These are phyloP conservation scores for Hypsibius dujardini DNA, from an alignment of 1,140 invertebrate species.

Conservation along the genomic window DNA sequence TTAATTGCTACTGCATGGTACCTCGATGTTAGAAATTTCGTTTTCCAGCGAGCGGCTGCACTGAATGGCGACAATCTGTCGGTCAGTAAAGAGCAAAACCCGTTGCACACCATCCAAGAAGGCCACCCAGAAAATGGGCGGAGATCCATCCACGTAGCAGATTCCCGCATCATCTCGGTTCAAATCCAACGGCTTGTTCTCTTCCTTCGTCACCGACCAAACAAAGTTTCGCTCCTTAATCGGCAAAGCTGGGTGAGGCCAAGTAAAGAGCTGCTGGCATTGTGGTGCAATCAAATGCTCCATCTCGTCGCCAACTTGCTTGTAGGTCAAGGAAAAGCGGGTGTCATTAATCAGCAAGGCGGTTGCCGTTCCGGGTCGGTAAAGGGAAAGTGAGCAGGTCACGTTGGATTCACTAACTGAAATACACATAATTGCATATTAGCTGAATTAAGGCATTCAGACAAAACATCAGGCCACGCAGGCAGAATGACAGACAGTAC, in stretches of 20 bases:
- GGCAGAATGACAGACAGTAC: no score
- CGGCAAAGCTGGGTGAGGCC: slow-evolving; percentile 52
- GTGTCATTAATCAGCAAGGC: slow-evolving; percentile 70
- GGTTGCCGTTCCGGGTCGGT: slow-evolving; percentile 60
- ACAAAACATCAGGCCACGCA: no score
- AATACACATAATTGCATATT: no score
- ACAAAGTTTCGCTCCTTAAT: slow-evolving; percentile 36
- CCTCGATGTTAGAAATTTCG: slow-evolving; percentile 43
- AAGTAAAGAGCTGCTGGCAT: slow-evolving; percentile 47
- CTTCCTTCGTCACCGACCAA: slow-evolving; percentile 32
- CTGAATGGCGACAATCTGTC: slow-evolving; percentile 46
- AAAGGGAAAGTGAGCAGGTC: slow-evolving; percentile 63
- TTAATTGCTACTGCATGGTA: no score
- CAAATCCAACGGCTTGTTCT: slow-evolving; percentile 8
- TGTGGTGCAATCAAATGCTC: slow-evolving; percentile 33
- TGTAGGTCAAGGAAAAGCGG: slow-evolving; percentile 32
- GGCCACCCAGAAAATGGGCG: slow-evolving; percentile 54
- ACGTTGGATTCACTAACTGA: slow-evolving; percentile 61
- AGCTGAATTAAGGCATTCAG: no score
- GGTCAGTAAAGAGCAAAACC: slow-evolving; percentile 65
- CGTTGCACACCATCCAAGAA: slow-evolving; percentile 85
- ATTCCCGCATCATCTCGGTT: slow-evolving; percentile 19
- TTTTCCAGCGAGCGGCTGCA: slow-evolving; percentile 14
- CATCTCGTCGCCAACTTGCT: slow-evolving; percentile 41
- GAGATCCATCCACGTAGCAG: slow-evolving; percentile 25